Evolutionary conservation across 2,113 vertebrate genomes (phyloP), one percentile per base, ranked within the genome.

Genomic region (Cromileptes altivelis): DNA sequence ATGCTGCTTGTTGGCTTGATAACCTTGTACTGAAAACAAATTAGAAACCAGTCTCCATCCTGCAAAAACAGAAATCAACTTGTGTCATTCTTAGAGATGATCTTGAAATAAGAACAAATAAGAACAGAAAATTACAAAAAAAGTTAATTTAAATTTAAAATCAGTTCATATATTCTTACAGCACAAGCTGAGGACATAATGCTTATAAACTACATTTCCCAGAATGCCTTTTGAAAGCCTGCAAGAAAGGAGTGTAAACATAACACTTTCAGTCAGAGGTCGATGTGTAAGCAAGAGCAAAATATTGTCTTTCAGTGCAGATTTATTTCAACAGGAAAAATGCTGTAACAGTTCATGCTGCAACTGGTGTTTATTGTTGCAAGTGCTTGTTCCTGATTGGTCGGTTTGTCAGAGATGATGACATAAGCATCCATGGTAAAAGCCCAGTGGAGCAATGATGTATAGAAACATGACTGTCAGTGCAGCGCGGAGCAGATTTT

Each of bases 291-390:
- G 70, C 42, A 52, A 23, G 13, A 40, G 40, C 17, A 55, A 55
- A 10, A 23, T 23, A 23, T 56, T 17, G 7, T 15, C 25, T 42
- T 72, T 27, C 56, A 33, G 19, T 6, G 27, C 53, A 78, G 42
- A 78, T 58, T 27, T 40, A 37, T 61, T 30, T 17, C 21, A 53
- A 27, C 12, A 52, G 27, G 14, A 71, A 58, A 64, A 70, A 49
- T 52, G 53, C 21, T 55, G 21, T 52, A 14, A 55, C 45, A 55
- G 4, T 76, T 58, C n/a, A 49, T 78, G 65, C 11, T 70, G 80
- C 79, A 85, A 70, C n/a, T 70, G 68, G 57, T 84, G 80, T 84
- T 68, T 75, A 55, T 40, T 57, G 47, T 85, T 88, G 30, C 73
- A 13, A 1, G 42, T 72, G 56, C 77, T 65, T 11, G n/a, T 17